Evolutionary conservation across 2,113 vertebrate genomes (phyloP).

Genomic region (Platysteira castanea): DNA sequence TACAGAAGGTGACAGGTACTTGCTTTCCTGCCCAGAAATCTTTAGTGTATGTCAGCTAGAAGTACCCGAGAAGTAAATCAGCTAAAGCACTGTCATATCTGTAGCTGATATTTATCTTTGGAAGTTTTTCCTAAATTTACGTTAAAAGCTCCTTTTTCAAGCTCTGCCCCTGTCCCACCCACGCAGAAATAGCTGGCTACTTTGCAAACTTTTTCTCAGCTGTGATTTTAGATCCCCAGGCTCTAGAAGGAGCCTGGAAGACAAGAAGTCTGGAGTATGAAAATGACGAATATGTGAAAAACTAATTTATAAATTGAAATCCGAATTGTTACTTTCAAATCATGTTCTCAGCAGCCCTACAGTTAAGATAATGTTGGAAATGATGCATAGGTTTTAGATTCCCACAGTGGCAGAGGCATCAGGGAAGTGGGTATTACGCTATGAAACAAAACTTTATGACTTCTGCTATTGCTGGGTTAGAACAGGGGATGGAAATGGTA

Average conservation of each 20-base stretch:
- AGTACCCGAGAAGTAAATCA: conserved; percentile 5
- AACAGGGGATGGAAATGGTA: neutral
- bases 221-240: neutral
- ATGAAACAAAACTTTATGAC: neutral
- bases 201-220: neutral
- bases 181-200: neutral
- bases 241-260: neutral
- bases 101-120: neutral
- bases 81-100: neutral
- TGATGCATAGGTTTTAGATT: neutral
- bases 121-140: neutral
- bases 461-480: neutral
- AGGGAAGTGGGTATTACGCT: neutral
- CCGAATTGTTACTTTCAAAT: neutral
- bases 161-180: neutral
- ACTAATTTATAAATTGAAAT: neutral
- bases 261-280: neutral
- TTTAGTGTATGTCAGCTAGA: neutral
- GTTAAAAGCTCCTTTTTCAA: neutral
- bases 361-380: neutral
- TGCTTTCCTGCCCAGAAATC: neutral
- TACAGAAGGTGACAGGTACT: conserved; percentile 6
- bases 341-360: neutral
- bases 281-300: neutral
- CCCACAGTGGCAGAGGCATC: neutral